Base-by-base conservation (phyloP, 2,797 vertebrate species). In the Sternotherus odoratus region DNA sequence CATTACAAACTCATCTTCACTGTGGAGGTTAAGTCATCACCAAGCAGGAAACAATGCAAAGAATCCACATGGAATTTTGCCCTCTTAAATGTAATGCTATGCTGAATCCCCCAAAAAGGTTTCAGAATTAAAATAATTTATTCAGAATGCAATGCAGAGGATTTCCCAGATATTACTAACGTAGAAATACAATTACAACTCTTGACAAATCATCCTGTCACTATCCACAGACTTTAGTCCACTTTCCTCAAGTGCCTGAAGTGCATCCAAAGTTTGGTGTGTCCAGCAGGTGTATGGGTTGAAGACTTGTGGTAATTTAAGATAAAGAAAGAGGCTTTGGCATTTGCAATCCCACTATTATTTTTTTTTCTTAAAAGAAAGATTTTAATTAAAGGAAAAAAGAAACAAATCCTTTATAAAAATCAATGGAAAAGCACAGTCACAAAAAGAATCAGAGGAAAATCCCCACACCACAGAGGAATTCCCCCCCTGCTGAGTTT, bases 241-340 rank as follows among this genome's bases (percentile, higher is more conserved):
- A 82, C 48, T 85, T 88, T 30, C 30, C 86, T 23, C 24, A 51
- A 87, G 53, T 19, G 49, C 51, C 12, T 74, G 48, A 86, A 89
- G 48, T n/a, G 79, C 8, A 85, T 66, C n/a, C 15, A 17, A 23
- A 82, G 39, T 36, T 43, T 12, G 33, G 6, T 88, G 83, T 3
- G 54, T 56, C 23, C 56, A 77, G 86, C 13, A 50, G 30, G 69
- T 5, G 21, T 0, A 0, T 8, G 5, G 21, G 17, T 0, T 79
- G n/a, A 92, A 90, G 90, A 10, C 36, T 83, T 81, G 19, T 51
- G 50, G 17, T 51, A 13, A 83, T 81, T 50, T 66, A 54, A 54
- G 60, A 56, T 11, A 21, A n/a, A 36, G 66, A 43, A 39, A 43
- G 23, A 72, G 36, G 23, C 66, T 39, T 72, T 23, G 36, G 36